These are phyloP conservation scores for Paedocypris micromegethes DNA, from an alignment of 2,797 vertebrate genomes.

Conservation along the genomic window DNA sequence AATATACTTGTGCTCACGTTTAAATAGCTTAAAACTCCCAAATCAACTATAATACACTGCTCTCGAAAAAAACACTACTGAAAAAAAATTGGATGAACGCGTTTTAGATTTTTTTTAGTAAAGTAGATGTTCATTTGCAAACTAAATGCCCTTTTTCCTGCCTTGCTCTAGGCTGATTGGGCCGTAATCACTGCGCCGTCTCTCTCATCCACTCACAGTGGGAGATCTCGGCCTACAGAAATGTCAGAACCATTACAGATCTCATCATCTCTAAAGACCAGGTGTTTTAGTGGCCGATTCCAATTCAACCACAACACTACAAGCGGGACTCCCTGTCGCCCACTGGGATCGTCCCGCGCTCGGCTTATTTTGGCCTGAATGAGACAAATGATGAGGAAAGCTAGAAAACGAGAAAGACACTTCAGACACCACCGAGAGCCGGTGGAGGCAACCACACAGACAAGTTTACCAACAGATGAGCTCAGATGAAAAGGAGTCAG, in stretches of 20 bases:
- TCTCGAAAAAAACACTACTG: constrained; percentile 11
- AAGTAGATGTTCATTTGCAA: constrained; percentile 18
- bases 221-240: constrained; percentile 41
- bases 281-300: constrained; percentile 42
- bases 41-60: too few species aligned
- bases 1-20: too few species aligned
- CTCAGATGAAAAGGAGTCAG: constrained; percentile 6
- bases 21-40: too few species aligned
- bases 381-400: constrained; percentile 31
- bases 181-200: constrained; percentile 15
- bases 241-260: constrained; percentile 49
- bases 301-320: constrained; percentile 43
- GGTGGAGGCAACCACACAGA: constrained; percentile 5
- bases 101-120: constrained; percentile 7
- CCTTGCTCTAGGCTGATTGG: constrained; percentile 5
- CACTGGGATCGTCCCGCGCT: constrained; percentile 22
- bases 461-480: constrained; percentile 2
- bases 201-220: constrained; percentile 20
- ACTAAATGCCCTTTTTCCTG: constrained; percentile 23
- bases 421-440: constrained; percentile 16
- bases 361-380: constrained; percentile 21
- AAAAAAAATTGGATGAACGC: constrained; percentile 12
- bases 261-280: constrained; percentile 40
- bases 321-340: constrained; percentile 21
- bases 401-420: constrained; percentile 12